Evolutionary conservation across 2,888 invertebrate genomes (phyloP).

Genomic region (Drosophila lacicola): DNA sequence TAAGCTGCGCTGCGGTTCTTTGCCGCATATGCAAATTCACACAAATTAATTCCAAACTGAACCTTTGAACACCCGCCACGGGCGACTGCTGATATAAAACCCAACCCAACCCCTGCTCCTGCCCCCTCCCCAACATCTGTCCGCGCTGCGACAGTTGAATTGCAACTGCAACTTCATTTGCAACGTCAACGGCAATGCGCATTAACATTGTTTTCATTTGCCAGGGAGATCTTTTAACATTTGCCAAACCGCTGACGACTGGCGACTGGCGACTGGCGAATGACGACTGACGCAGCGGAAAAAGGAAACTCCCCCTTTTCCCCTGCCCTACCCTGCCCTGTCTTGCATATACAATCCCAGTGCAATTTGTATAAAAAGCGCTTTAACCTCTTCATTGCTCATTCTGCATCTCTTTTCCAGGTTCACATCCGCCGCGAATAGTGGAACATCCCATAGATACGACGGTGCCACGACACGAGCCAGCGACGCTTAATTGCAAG

Average conservation of each 20-base stretch:
- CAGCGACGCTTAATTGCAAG: constrained; percentile 95
- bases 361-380: constrained; percentile 60
- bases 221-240: constrained; percentile 61
- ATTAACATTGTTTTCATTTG: constrained; percentile 80
- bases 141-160: constrained; percentile 49
- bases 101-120: neutral
- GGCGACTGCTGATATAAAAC: constrained; percentile 8
- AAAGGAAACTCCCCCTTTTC: constrained; percentile 36
- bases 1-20: constrained; percentile 69
- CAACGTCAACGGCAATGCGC: constrained; percentile 79
- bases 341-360: neutral
- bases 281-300: constrained; percentile 70
- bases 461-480: constrained; percentile 94
- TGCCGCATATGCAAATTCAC: constrained; percentile 77
- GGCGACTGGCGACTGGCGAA: constrained; percentile 25
- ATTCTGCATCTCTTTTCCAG: constrained; percentile 74
- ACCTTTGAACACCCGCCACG: constrained; percentile 54
- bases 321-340: neutral
- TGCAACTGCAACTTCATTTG: constrained; percentile 80
- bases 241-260: constrained; percentile 74
- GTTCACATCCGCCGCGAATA: constrained; percentile 91
- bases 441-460: constrained; percentile 96
- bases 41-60: constrained; percentile 77
- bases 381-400: constrained; percentile 63
- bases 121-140: neutral